phyloP scores from a whole-genome alignment of 2,797 vertebrate genomes.

The Protonibea diacanthus region DNA sequence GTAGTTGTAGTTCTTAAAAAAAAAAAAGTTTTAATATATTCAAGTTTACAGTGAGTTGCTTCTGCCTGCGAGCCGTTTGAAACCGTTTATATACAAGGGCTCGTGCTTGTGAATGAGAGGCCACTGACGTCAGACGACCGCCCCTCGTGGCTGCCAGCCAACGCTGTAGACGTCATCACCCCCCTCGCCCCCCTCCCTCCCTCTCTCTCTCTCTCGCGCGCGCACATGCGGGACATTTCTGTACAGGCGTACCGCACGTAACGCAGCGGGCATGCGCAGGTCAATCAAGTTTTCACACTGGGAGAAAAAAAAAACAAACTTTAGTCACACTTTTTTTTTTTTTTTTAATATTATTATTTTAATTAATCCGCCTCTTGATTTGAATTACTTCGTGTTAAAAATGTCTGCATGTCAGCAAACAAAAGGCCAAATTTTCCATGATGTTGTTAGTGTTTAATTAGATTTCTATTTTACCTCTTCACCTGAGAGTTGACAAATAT shows the following conservation, averaged over 20 bases:
- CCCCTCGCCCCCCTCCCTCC: fast-evolving
- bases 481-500: slow-evolving; percentile 86
- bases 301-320: too few species aligned
- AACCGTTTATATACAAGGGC: slow-evolving; percentile 61
- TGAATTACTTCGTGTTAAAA: background rate
- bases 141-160: slow-evolving; percentile 73
- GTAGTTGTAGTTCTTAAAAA: slow-evolving; percentile 27
- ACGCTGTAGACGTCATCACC: slow-evolving; percentile 75
- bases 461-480: slow-evolving; percentile 81
- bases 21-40: background rate
- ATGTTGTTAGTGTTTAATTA: slow-evolving; percentile 81
- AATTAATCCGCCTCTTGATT: background rate
- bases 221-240: slow-evolving; percentile 43
- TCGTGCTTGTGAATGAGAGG: slow-evolving; percentile 43
- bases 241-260: slow-evolving; percentile 50
- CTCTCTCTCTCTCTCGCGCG: background rate
- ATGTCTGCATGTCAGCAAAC: slow-evolving; percentile 35
- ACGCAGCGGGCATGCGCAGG: slow-evolving; percentile 39
- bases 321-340: too few species aligned
- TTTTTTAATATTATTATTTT: too few species aligned
- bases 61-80: slow-evolving; percentile 11
- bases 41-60: slow-evolving; percentile 21
- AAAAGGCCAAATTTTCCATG: slow-evolving; percentile 82
- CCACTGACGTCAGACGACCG: slow-evolving; percentile 71
- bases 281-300: background rate